Evolutionary conservation across 2,113 vertebrate genomes (phyloP).

Genomic region (Ursus arctos): DNA sequence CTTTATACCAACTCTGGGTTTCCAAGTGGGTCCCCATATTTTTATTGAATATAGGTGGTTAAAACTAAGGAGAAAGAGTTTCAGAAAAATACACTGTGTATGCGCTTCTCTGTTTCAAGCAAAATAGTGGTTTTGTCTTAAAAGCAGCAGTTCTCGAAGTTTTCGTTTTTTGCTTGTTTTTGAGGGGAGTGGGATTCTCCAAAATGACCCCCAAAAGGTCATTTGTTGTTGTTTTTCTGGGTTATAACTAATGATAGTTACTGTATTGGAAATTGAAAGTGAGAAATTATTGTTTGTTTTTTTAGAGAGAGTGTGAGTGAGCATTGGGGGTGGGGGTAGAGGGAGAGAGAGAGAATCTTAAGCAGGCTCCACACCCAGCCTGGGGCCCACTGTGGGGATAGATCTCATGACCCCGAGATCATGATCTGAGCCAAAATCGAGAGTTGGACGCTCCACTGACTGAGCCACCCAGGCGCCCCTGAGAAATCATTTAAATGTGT

Average conservation of each 20-base stretch:
- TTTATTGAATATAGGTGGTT: neutral
- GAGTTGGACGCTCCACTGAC: neutral
- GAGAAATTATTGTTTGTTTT: neutral
- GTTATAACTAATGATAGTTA: neutral
- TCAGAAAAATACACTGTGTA: neutral
- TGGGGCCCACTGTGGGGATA: neutral
- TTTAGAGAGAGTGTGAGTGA: neutral
- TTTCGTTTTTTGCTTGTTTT: neutral
- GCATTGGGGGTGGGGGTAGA: neutral
- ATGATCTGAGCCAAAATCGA: neutral
- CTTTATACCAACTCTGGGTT: neutral
- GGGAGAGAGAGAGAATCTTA: neutral
- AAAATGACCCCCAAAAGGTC: neutral
- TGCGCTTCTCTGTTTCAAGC: neutral
- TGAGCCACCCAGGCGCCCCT: neutral
- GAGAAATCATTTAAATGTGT: neutral
- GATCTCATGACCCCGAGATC: neutral
- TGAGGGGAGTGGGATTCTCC: neutral
- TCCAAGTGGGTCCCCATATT: neutral
- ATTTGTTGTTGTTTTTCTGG: constrained; percentile 14
- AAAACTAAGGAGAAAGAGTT: neutral
- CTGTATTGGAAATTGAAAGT: neutral
- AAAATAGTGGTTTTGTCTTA: constrained; percentile 20
- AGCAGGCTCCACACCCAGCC: neutral
- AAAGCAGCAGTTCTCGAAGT: neutral